phyloP scores from a whole-genome alignment of 2,888 invertebrate genomes.

The Nephrotoma flavescens region DNA sequence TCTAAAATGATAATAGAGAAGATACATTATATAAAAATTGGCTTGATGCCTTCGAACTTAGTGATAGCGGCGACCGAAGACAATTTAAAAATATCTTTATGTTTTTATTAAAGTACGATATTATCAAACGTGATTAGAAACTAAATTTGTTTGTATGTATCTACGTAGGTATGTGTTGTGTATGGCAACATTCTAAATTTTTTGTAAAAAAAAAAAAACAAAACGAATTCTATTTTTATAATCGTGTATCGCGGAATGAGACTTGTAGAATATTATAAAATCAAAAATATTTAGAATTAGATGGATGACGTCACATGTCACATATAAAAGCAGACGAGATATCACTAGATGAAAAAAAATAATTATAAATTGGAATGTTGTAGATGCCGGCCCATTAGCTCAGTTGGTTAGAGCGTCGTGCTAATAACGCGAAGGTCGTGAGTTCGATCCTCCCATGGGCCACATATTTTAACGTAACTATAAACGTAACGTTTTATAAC shows the following conservation, averaged over 20 bases:
- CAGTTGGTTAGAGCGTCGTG: slow-evolving; percentile 36
- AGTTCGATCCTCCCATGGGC: slow-evolving; percentile 34
- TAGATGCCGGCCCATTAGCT: slow-evolving; percentile 30
- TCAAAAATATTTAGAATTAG: neutral
- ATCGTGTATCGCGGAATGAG: neutral
- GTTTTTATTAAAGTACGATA: neutral
- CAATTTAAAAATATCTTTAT: neutral
- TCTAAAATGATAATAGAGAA: neutral
- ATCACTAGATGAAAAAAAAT: too few relatives aligned
- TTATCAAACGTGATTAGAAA: neutral
- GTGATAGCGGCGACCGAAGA: neutral
- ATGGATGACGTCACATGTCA: too few relatives aligned
- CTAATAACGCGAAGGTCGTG: slow-evolving; percentile 34
- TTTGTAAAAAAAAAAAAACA: neutral
- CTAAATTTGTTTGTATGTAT: neutral
- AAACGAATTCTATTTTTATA: neutral
- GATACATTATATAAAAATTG: neutral
- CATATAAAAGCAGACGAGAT: too few relatives aligned
- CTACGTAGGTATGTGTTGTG: neutral
- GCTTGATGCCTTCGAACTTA: neutral
- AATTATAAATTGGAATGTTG: too few relatives aligned
- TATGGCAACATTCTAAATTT: neutral
- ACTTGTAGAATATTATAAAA: neutral
- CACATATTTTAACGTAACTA: slow-evolving; percentile 15
- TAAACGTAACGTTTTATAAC: neutral